A percentile compares a stretch with the other conserved stretches of the same genome.
phyloP scores from a whole-genome alignment of 2,797 vertebrate species.

The Mallotus villosus region DNA sequence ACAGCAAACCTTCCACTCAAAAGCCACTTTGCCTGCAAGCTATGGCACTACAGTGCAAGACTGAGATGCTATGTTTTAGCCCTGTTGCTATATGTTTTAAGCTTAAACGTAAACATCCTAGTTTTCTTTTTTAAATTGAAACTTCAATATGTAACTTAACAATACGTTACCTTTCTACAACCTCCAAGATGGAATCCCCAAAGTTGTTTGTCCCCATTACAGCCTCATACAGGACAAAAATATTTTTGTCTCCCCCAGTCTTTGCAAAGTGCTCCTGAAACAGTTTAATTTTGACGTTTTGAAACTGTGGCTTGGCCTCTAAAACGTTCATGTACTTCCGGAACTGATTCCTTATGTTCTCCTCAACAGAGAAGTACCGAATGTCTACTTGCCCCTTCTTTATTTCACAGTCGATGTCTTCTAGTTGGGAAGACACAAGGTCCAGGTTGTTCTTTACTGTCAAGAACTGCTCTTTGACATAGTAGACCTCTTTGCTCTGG shows the following conservation, averaged over 20 bases:
- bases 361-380: conserved; percentile 73
- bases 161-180: conserved; percentile 66
- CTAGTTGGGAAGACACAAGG: conserved; percentile 71
- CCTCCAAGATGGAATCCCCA: conserved; percentile 68
- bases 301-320: conserved; percentile 73
- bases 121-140: not conserved
- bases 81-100: not conserved
- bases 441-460: conserved; percentile 70
- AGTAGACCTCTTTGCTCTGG: conserved; percentile 77
- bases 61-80: not conserved
- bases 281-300: conserved; percentile 68
- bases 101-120: not conserved
- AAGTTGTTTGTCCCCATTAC: conserved; percentile 73
- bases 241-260: conserved; percentile 77
- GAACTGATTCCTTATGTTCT: conserved; percentile 79
- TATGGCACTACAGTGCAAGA: no score
- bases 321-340: conserved; percentile 79
- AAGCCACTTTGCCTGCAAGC: not conserved
- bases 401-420: conserved; percentile 75
- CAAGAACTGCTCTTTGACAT: conserved; percentile 78
- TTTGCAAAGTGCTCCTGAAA: conserved; percentile 76
- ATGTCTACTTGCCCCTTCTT: conserved; percentile 70
- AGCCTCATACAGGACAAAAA: conserved; percentile 70
- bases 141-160: not conserved
- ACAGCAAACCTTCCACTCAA: not conserved